Conservation (phyloP, 2,113 vertebrate species). For the Anhinga anhinga region DNA sequence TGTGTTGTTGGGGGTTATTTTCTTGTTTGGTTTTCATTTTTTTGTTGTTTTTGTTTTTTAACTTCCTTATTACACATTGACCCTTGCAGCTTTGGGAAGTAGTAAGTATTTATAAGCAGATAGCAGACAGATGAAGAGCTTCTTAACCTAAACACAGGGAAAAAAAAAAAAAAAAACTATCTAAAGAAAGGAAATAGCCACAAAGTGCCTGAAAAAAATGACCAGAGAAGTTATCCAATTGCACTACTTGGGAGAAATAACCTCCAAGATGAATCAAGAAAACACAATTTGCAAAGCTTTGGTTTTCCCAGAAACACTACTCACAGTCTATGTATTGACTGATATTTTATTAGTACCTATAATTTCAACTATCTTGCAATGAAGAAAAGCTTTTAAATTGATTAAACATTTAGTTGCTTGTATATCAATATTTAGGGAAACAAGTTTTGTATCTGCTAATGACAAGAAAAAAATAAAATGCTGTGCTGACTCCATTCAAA, state of each 20-base stretch:
- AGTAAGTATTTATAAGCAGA: neutral
- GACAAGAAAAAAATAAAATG: neutral
- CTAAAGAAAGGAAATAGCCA: neutral
- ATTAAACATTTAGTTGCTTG: neutral
- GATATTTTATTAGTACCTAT: neutral
- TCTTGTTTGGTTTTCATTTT: neutral
- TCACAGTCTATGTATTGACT: neutral
- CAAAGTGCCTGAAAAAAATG: neutral
- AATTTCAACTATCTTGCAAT: neutral
- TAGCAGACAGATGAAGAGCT: neutral
- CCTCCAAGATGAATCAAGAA: neutral
- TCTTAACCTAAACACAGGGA: neutral
- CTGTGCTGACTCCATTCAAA: neutral
- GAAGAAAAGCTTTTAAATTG: neutral
- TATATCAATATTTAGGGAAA: neutral
- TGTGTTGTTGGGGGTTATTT: neutral
- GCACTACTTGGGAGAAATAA: neutral
- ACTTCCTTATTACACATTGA: neutral
- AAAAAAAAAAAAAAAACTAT: neutral
- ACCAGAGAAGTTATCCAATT: neutral
- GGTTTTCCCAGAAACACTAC: neutral
- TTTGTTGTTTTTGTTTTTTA: neutral
- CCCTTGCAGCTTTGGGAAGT: neutral
- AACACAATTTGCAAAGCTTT: neutral
- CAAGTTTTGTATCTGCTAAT: neutral